Base-by-base conservation (phyloP, 2,888 invertebrate genomes). In the Dascillus cervinus region DNA sequence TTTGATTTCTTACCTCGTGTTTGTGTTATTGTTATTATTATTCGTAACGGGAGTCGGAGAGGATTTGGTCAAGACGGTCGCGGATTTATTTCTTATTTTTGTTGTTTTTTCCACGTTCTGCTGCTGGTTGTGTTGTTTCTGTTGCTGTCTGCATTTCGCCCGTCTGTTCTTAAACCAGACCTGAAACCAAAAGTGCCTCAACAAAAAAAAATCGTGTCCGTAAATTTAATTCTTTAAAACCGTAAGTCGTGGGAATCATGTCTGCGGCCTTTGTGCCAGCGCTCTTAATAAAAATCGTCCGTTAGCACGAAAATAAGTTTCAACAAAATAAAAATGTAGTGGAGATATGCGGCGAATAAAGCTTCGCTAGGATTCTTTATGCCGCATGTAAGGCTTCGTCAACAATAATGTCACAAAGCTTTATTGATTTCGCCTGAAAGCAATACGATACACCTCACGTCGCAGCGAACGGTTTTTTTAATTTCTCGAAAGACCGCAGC, bases 131-230 rank as follows among this genome's bases (percentile, higher is more conserved):
- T 66, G 67, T 53, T 71, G 71, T 46, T 72, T 71, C 44, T 69
- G 73, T 53, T 76, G 76, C 53, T 80, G 79, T 30, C 80, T 67
- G 48, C 78, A 79, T 62, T 81, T 81, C 32, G 80, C 81, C 39
- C 81, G 62, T 22, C 80, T 67, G 57, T 81, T 81, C 59, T 81
- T 81, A 63, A 81, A 81, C 81, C 80, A 81, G 15, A 80, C 80
- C 78, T 79, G 56, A 14, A 62, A 57, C n/a, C n/a, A n/a, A n/a
- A n/a, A n/a, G n/a, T n/a, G n/a, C n/a, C n/a, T n/a, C n/a, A n/a
- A n/a, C n/a, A n/a, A n/a, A n/a, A n/a, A n/a, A n/a, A n/a, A n/a
- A n/a, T n/a, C n/a, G n/a, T n/a, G n/a, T n/a, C n/a, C n/a, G n/a
- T n/a, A n/a, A n/a, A n/a, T n/a, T n/a, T n/a, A n/a, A n/a, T n/a